phyloP scores from a whole-genome alignment of 2,797 vertebrate species.

The Eulemur mongoz region DNA sequence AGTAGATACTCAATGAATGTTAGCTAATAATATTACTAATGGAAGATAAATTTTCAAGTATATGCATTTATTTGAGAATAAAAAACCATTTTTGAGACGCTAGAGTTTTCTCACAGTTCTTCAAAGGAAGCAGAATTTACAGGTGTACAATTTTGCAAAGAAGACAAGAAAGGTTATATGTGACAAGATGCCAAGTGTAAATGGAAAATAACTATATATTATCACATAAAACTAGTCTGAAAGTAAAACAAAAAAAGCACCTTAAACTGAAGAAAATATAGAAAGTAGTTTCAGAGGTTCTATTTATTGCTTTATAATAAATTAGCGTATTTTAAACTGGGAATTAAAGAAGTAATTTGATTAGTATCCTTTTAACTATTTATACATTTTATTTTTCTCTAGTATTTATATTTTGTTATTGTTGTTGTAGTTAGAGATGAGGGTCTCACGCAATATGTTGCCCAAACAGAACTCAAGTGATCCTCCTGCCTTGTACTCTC shows the following conservation, averaged over 20 bases:
- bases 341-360: background rate
- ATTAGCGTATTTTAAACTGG: background rate
- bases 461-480: background rate
- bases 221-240: background rate
- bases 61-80: background rate
- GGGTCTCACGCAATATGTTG: background rate
- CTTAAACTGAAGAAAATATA: background rate
- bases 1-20: background rate
- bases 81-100: background rate
- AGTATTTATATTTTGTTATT: background rate
- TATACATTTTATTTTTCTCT: background rate
- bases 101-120: background rate
- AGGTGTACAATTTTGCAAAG: background rate
- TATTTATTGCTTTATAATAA: background rate
- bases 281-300: background rate
- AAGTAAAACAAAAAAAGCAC: background rate
- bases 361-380: background rate
- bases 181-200: background rate
- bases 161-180: background rate
- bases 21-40: background rate
- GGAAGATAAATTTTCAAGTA: background rate
- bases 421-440: background rate
- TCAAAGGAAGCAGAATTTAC: background rate
- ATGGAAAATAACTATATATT: background rate
- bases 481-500: background rate